These are phyloP conservation scores for Ceratitis capitata DNA, from an alignment of 1,140 invertebrate genomes.

Conservation along the genomic window DNA sequence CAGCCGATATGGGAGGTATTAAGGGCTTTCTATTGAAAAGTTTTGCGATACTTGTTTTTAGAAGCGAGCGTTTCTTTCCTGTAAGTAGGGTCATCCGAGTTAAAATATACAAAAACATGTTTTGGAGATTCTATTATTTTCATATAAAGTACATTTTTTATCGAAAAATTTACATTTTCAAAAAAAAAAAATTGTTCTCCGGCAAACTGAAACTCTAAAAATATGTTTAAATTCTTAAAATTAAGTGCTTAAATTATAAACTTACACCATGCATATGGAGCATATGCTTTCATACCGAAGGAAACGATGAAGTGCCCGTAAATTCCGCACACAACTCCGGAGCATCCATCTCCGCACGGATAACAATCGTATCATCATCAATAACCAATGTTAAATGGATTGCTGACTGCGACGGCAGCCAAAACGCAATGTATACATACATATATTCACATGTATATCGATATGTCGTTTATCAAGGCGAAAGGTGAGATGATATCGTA, in stretches of 20 bases:
- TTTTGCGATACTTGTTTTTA: too few relatives aligned
- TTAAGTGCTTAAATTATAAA: not conserved
- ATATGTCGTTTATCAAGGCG: not conserved
- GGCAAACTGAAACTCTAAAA: not conserved
- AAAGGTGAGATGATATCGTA: not conserved
- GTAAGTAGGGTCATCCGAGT: too few relatives aligned
- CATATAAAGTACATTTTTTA: too few relatives aligned
- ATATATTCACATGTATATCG: too few relatives aligned
- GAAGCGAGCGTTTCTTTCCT: too few relatives aligned
- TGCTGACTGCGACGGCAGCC: slow-evolving; percentile 9
- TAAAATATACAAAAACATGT: too few relatives aligned
- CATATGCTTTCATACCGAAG: not conserved
- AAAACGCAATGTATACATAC: not conserved
- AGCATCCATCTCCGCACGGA: not conserved
- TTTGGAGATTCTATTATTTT: too few relatives aligned
- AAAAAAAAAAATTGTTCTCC: too few relatives aligned
- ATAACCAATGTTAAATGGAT: slow-evolving; percentile 29
- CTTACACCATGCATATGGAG: not conserved
- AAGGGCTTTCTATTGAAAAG: too few relatives aligned
- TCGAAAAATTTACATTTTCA: too few relatives aligned
- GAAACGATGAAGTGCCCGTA: not conserved
- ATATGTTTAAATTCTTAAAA: not conserved
- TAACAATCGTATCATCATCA: slow-evolving; percentile 22
- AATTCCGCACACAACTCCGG: not conserved
- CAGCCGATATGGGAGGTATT: too few relatives aligned